A percentile compares a stretch with the other conserved stretches of the same genome.
Conservation (phyloP, 2,888 invertebrate genomes). For the Calameuta filiformis region DNA sequence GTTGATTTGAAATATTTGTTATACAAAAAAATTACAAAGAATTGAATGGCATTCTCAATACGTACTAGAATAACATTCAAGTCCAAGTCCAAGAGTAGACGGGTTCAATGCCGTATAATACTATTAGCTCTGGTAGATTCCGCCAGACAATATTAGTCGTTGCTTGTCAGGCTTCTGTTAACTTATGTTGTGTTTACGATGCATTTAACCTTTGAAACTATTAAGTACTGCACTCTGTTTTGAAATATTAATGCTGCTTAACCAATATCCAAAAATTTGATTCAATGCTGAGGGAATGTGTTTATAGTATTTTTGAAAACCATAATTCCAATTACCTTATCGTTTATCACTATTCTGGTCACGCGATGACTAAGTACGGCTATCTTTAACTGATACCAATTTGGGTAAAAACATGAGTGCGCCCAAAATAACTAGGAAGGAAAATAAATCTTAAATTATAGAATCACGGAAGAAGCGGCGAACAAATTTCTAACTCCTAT, state of each 20-base stretch:
- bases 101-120: constrained; percentile 19
- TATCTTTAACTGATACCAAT: not conserved
- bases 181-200: constrained; percentile 9
- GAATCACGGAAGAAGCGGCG: not conserved
- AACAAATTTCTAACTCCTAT: not conserved
- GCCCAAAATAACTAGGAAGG: not conserved
- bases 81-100: constrained; percentile 26
- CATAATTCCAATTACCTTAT: not conserved
- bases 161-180: constrained; percentile 20
- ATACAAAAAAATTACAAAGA: not conserved
- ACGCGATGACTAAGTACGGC: not conserved
- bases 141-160: not conserved
- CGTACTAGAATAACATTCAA: not conserved
- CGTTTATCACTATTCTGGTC: not conserved
- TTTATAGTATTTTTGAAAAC: not conserved
- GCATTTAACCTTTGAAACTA: constrained; percentile 30
- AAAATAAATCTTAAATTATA: not conserved
- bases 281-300: not conserved
- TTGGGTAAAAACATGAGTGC: not conserved
- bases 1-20: not conserved
- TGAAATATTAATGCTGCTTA: not conserved
- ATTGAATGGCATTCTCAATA: not conserved
- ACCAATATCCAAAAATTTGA: not conserved
- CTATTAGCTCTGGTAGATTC: constrained; percentile 18
- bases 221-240: constrained; percentile 15